These are phyloP conservation scores for Pantherophis alleghaniensis DNA, from an alignment of 2,797 vertebrate species.

Conservation along the genomic window DNA sequence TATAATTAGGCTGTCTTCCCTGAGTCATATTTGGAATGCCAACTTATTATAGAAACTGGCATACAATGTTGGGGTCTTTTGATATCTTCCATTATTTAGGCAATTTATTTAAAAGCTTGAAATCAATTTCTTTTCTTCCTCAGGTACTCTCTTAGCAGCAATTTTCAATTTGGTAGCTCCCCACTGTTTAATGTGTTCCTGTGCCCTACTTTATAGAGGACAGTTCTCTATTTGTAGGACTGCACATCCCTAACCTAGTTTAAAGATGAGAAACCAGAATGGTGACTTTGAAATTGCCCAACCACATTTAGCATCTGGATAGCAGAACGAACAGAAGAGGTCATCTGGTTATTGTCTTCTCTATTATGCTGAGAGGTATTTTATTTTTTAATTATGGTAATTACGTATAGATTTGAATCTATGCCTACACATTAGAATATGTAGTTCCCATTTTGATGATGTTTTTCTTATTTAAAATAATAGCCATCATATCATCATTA, in stretches of 20 bases:
- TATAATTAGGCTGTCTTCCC: constrained; percentile 55
- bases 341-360: neutral
- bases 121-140: neutral
- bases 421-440: neutral
- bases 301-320: neutral
- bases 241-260: neutral
- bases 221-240: neutral
- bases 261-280: neutral
- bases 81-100: neutral
- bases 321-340: neutral
- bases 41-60: constrained; percentile 30
- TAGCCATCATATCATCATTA: neutral
- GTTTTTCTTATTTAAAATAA: neutral
- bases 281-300: neutral
- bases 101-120: neutral
- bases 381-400: neutral
- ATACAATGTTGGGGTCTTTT: neutral
- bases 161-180: neutral
- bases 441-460: neutral
- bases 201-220: neutral
- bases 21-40: constrained; percentile 56
- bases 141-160: neutral
- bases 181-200: neutral
- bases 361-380: neutral
- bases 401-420: neutral